Evolutionary conservation across 2,797 vertebrate genomes (phyloP).

Genomic region (Clarias fuscus): DNA sequence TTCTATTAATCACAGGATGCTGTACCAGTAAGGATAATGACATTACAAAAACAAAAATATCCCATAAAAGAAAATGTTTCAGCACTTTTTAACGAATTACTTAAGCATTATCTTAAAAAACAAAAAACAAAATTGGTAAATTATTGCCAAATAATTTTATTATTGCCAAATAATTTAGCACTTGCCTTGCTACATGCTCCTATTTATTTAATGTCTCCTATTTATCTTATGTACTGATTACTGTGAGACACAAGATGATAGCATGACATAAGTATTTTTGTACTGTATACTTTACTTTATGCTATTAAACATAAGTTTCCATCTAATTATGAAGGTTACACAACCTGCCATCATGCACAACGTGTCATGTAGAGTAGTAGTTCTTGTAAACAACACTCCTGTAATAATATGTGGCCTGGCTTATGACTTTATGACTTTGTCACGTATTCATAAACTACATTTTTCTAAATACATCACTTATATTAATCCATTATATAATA

Average conservation of each 20-base stretch:
- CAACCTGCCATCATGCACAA: constrained; percentile 16
- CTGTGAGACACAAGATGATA: neutral
- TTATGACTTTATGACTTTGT: neutral
- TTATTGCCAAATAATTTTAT: too few species aligned
- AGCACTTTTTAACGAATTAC: neutral
- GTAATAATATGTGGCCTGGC: neutral
- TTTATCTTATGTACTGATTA: constrained; percentile 5
- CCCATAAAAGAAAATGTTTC: neutral
- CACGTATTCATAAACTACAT: neutral
- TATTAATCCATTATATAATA: neutral
- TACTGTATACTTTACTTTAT: neutral
- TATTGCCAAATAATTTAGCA: neutral
- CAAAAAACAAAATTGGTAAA: neutral
- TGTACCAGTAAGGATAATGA: neutral
- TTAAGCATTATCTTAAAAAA: neutral
- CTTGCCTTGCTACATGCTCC: neutral
- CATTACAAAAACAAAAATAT: neutral
- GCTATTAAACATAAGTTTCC: constrained; percentile 26
- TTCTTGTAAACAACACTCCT: constrained; percentile 4
- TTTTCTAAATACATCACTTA: neutral
- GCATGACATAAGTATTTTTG: neutral
- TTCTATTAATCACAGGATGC: neutral
- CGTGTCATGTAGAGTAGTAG: neutral
- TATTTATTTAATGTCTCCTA: neutral
- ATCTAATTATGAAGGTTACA: constrained; percentile 15